A percentile compares a stretch with the other conserved stretches of the same genome.
Evolutionary conservation across 2,797 vertebrate genomes (phyloP).

Genomic region (Cossypha polioptera): DNA sequence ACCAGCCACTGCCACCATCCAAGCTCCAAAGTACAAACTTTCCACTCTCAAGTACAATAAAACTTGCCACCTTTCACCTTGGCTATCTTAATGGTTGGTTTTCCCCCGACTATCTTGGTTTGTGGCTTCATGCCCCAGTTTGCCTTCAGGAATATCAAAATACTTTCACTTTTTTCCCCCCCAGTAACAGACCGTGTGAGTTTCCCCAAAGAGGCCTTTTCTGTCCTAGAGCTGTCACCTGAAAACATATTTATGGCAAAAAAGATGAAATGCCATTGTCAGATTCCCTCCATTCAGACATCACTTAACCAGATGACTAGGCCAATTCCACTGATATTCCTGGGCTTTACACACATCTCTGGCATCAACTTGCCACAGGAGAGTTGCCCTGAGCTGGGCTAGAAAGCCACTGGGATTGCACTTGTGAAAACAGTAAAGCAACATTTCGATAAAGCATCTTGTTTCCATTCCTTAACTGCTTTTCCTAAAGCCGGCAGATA

Average conservation of each 20-base stretch:
- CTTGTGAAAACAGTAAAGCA: not conserved
- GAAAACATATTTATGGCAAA: not conserved
- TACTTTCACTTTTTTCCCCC: not conserved
- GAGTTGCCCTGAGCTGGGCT: not conserved
- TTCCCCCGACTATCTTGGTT: not conserved
- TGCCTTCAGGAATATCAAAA: not conserved
- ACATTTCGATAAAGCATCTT: not conserved
- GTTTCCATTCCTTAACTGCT: constrained; percentile 12
- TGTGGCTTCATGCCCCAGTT: not conserved
- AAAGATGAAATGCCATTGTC: not conserved
- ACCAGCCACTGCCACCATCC: not conserved
- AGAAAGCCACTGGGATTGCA: not conserved
- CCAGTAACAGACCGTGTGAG: not conserved
- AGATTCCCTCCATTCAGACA: not conserved
- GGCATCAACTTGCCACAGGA: rapidly evolving
- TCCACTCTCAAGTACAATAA: not conserved
- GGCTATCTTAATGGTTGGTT: not conserved
- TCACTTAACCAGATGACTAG: not conserved
- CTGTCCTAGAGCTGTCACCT: not conserved
- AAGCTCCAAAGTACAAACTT: not conserved
- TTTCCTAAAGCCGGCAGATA: not conserved
- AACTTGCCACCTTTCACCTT: not conserved
- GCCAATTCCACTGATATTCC: not conserved
- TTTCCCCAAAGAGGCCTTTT: not conserved
- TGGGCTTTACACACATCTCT: not conserved